Percentiles rank a stretch among this genome's conserved stretches.
Evolutionary conservation across 2,797 vertebrate genomes (phyloP).

Genomic region (Australoheros facetus): DNA sequence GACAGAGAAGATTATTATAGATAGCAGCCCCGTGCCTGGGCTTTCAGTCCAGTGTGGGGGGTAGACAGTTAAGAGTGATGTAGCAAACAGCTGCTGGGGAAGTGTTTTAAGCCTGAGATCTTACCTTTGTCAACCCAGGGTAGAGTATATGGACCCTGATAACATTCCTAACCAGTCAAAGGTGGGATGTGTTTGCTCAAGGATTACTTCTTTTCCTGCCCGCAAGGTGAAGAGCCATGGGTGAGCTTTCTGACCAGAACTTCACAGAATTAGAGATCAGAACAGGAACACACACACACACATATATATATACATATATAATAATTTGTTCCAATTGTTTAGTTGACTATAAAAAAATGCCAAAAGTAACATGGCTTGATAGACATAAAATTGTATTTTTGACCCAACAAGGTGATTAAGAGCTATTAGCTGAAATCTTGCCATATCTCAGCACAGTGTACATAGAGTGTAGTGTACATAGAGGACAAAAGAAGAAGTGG

Average conservation of each 20-base stretch:
- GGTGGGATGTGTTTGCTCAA: conserved; percentile 76
- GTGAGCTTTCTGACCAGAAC: conserved; percentile 12
- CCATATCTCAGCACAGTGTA: no score
- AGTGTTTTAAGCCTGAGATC: conserved; percentile 58
- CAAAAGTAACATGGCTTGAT: no score
- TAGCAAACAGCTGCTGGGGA: conserved; percentile 71
- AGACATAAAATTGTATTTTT: no score
- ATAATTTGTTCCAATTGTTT: no score
- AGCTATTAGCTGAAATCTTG: no score
- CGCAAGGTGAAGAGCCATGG: conserved; percentile 40
- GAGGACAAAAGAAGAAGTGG: neutral
- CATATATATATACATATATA: no score
- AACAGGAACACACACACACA: neutral
- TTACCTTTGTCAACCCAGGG: conserved; percentile 51
- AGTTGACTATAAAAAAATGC: no score
- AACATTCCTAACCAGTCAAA: conserved; percentile 82
- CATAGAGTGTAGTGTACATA: no score
- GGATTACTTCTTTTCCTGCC: conserved; percentile 70
- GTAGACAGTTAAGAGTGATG: conserved; percentile 55
- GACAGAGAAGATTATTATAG: conserved; percentile 47
- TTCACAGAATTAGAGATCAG: neutral
- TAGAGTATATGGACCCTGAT: conserved; percentile 76
- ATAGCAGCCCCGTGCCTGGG: conserved; percentile 36
- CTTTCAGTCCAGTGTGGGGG: conserved; percentile 49
- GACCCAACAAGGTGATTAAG: no score